Percentiles rank a stretch among this genome's conserved stretches.
Conservation (phyloP, 2,113 vertebrate genomes). For the Himantopus leucocephalus region DNA sequence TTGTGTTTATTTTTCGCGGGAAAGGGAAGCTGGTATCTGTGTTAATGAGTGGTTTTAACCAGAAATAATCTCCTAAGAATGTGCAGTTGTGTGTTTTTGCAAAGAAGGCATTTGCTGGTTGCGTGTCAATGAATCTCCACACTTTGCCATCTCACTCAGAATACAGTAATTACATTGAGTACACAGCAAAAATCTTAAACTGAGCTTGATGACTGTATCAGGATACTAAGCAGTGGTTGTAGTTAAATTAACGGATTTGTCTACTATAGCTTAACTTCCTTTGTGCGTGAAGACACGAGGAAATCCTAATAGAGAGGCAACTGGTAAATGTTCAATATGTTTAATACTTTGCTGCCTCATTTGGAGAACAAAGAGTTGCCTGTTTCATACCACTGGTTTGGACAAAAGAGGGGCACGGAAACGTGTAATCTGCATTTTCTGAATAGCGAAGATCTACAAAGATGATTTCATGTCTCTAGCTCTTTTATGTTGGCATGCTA, state of each 20-base stretch:
- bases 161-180: not conserved
- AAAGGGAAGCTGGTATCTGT: not conserved
- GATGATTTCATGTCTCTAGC: not conserved
- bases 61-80: not conserved
- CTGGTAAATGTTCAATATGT: constrained; percentile 28
- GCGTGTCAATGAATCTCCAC: not conserved
- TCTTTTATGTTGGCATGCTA: not conserved
- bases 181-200: not conserved
- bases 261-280: not conserved
- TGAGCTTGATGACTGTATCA: not conserved
- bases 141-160: not conserved
- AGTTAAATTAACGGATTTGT: not conserved
- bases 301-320: not conserved
- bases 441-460: constrained; percentile 22
- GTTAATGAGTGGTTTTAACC: not conserved
- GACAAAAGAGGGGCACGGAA: constrained; percentile 34
- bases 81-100: not conserved
- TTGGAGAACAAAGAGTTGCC: constrained; percentile 39
- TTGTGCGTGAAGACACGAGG: not conserved
- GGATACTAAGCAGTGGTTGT: not conserved
- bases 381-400: not conserved
- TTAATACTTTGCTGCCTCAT: constrained; percentile 18
- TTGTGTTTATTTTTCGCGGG: not conserved
- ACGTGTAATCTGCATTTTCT: constrained; percentile 48
- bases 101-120: not conserved